Conservation (phyloP, 2,888 invertebrate species). For the Dendrolimus pini region DNA sequence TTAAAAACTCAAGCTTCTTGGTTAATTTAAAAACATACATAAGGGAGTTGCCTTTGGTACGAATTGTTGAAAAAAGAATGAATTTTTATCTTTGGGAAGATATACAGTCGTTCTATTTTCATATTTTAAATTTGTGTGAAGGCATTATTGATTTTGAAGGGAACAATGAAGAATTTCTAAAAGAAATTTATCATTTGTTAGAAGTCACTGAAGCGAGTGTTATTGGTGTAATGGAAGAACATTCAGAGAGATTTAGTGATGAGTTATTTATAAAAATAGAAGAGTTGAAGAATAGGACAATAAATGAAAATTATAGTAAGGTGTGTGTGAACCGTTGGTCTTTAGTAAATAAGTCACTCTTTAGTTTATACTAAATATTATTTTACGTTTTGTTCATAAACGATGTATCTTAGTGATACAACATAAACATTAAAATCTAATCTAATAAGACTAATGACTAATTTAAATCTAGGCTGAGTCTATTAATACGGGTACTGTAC, state of each 20-base stretch:
- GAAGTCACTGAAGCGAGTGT: slow-evolving; percentile 46
- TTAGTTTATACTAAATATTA: too few species aligned
- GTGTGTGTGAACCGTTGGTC: slow-evolving; percentile 22
- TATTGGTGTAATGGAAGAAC: slow-evolving; percentile 43
- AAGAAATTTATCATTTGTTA: slow-evolving; percentile 37
- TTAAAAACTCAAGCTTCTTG: slow-evolving; percentile 49
- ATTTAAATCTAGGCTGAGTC: too few species aligned
- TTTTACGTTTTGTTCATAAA: too few species aligned
- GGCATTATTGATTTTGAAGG: slow-evolving; percentile 43
- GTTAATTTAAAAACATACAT: slow-evolving; percentile 44
- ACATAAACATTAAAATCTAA: too few species aligned
- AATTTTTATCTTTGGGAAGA: slow-evolving; percentile 64
- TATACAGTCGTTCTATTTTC: slow-evolving; percentile 45
- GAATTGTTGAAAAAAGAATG: slow-evolving; percentile 51
- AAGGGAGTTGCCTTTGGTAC: slow-evolving; percentile 40
- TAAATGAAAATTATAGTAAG: slow-evolving; percentile 28
- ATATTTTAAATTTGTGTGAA: slow-evolving; percentile 42
- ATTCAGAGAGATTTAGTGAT: slow-evolving; percentile 59
- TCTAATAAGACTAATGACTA: too few species aligned
- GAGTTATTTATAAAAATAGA: slow-evolving; percentile 50
- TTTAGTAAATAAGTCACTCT: too few species aligned
- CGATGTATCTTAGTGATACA: too few species aligned
- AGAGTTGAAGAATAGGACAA: slow-evolving; percentile 28
- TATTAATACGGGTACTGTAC: too few species aligned
- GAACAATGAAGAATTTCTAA: slow-evolving; percentile 31